These are phyloP conservation scores for Lepidonotus clava DNA, from an alignment of 2,888 invertebrate species.

Conservation along the genomic window DNA sequence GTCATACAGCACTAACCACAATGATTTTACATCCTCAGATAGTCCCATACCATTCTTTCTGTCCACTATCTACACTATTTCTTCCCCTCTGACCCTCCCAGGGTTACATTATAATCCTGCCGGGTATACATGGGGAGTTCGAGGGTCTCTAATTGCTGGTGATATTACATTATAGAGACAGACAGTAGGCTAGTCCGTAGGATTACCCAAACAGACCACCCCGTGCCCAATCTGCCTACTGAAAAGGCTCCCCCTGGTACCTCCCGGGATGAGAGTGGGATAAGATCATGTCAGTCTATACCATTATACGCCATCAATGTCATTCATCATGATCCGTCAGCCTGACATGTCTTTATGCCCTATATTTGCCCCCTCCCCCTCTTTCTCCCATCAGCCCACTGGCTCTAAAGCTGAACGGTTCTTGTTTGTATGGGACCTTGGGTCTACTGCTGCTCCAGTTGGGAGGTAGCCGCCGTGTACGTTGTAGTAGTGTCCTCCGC, in stretches of 20 bases:
- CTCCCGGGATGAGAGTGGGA: background rate
- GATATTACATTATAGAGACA: too few relatives aligned
- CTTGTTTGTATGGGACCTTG: conserved; percentile 10
- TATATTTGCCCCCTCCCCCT: background rate
- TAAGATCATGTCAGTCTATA: conserved; percentile 28
- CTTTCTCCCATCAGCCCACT: background rate
- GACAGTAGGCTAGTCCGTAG: too few relatives aligned
- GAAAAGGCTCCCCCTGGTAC: background rate
- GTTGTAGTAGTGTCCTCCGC: background rate
- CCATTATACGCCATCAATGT: conserved; percentile 34
- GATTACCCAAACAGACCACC: conserved; percentile 12
- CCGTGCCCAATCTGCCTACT: background rate
- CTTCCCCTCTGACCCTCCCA: too few relatives aligned
- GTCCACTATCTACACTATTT: too few relatives aligned
- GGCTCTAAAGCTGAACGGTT: background rate
- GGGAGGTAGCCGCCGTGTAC: background rate
- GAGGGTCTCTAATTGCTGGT: too few relatives aligned
- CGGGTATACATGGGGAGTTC: too few relatives aligned
- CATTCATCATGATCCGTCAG: background rate
- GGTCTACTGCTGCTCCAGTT: background rate
- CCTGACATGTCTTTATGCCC: conserved; percentile 21
- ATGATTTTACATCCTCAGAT: too few relatives aligned
- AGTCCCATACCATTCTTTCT: too few relatives aligned
- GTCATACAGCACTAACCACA: too few relatives aligned
- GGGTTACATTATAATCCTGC: too few relatives aligned